These are phyloP conservation scores for Acanthosepion lycidas DNA, from an alignment of 2,888 invertebrate species.

Conservation along the genomic window DNA sequence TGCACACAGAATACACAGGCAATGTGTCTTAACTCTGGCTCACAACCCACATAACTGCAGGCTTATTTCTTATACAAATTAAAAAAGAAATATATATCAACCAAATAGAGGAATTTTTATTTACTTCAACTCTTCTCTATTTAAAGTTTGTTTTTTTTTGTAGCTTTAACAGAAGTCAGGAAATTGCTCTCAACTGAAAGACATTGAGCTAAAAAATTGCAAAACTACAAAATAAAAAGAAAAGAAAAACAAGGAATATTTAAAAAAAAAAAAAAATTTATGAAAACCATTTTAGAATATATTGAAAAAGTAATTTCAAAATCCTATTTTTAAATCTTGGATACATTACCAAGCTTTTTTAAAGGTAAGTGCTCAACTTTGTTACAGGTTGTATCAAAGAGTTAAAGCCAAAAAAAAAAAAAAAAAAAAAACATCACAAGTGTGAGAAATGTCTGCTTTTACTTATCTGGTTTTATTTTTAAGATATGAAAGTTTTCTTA, in stretches of 20 bases:
- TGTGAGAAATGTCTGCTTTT: neutral
- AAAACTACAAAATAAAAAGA: neutral
- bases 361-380: neutral
- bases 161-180: neutral
- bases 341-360: neutral
- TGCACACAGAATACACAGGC: neutral
- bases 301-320: neutral
- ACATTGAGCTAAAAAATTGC: neutral
- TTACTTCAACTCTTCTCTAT: neutral
- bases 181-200: neutral
- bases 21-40: conserved; percentile 33
- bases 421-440: neutral
- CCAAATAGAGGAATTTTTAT: neutral
- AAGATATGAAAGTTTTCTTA: neutral
- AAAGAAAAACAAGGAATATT: neutral
- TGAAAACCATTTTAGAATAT: neutral
- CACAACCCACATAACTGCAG: conserved; percentile 4
- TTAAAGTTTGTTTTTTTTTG: neutral
- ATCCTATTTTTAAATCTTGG: neutral
- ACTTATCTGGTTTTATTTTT: neutral
- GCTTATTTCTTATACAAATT: neutral
- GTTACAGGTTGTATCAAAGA: neutral
- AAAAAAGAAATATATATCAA: neutral
- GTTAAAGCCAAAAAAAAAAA: neutral
- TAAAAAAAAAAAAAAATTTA: neutral